Evolutionary conservation across 2,888 invertebrate species (phyloP), one percentile per base, ranked within the genome.

Genomic region (Laothoe populi): DNA sequence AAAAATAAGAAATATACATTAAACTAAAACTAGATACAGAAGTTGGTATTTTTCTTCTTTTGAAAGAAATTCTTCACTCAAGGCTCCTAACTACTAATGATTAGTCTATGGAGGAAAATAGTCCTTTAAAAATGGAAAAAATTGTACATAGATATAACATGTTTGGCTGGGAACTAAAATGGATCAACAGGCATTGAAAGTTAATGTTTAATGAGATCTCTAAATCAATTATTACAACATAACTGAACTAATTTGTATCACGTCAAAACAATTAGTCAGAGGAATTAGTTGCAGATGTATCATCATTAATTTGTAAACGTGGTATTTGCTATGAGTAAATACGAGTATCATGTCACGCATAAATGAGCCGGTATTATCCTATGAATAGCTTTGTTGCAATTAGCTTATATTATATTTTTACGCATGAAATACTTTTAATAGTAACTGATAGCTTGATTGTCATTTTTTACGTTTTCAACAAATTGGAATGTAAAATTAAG

Each of bases 321-420:
- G 19, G 19, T 44, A 19, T 21, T 44, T 16, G 8, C 44, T n/a
- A n/a, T n/a, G n/a, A 42, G 42, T 42, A 16, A 44, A 0, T 44
- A 2, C 5, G 7, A 35, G 8, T 31, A 49, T 49, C 49, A 5
- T 7, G 31, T 53, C 53, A 53, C 31, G 53, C 53, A 35, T 53
- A 31, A 53, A 31, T 1, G 53, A 16, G 10, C 19, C 19, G 21
- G 31, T 16, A 35, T 19, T 3, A 19, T 21, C 31, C 16, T 10
- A 35, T 19, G 19, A 16, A 16, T 19, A 2, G 19, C 19, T 19
- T 26, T 53, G 19, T 21, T 35, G 19, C 1, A 35, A 53, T 53
- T 8, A 53, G 8, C 16, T 49, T 48, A n/a, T n/a, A n/a, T n/a
- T 8, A 10, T 31, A 31, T 53, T 31, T 23, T 13, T 5, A n/a